Evolutionary conservation across 2,113 vertebrate genomes (phyloP).

Genomic region (Bucco capensis): DNA sequence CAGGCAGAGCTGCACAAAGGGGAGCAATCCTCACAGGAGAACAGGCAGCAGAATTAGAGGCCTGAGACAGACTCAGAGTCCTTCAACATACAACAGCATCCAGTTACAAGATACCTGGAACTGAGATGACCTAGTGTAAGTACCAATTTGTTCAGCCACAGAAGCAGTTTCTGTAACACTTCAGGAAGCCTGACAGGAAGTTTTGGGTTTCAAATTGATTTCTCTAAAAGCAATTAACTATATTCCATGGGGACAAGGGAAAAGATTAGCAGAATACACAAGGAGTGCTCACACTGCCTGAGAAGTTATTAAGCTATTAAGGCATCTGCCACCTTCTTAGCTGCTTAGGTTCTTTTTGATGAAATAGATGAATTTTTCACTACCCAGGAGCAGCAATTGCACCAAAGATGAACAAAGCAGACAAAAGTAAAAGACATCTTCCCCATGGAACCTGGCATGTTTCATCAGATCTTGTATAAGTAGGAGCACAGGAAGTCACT

Average conservation of each 20-base stretch:
- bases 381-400: neutral
- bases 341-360: neutral
- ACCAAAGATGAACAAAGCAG: neutral
- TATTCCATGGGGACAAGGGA: neutral
- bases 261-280: neutral
- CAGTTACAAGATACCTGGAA: neutral
- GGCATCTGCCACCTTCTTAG: neutral
- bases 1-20: neutral
- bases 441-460: neutral
- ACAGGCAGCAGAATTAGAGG: neutral
- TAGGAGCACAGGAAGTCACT: neutral
- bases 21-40: neutral
- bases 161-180: neutral
- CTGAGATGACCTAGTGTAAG: neutral
- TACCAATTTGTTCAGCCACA: neutral
- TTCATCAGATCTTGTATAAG: neutral
- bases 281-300: neutral
- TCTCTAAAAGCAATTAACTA: neutral
- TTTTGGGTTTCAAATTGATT: neutral
- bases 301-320: neutral
- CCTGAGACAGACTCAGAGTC: neutral
- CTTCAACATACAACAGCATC: neutral
- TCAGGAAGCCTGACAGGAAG: neutral
- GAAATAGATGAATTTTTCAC: neutral
- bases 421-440: neutral